These are phyloP conservation scores for Planococcus citri DNA, from an alignment of 1,140 invertebrate genomes.

Conservation along the genomic window DNA sequence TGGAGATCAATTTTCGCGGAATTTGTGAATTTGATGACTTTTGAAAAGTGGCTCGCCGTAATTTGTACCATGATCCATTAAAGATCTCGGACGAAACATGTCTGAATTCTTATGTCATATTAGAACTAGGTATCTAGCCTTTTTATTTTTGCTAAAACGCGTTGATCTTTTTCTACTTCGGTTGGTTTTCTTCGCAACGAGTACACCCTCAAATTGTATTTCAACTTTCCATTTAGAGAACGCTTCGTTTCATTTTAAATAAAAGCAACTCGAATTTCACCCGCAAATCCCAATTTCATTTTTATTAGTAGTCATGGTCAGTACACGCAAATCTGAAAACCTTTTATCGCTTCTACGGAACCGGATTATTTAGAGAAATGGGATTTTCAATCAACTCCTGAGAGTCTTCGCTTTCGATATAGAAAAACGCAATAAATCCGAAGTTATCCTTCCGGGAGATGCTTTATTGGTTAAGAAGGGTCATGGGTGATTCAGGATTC, in stretches of 20 bases:
- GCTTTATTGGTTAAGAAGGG: too few species aligned
- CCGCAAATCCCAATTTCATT: conserved; percentile 1
- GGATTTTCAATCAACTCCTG: too few species aligned
- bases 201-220: neutral
- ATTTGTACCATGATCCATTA: neutral
- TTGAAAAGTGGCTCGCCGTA: neutral
- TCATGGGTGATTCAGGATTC: too few species aligned
- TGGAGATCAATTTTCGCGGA: neutral
- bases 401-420: too few species aligned
- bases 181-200: neutral
- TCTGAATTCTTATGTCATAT: neutral
- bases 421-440: too few species aligned
- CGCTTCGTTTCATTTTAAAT: neutral
- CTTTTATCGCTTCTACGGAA: too few species aligned
- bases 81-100: neutral
- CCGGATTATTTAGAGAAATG: too few species aligned
- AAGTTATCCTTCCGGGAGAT: too few species aligned
- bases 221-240: neutral
- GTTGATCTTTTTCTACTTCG: neutral
- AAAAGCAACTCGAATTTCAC: neutral
- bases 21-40: neutral
- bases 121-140: neutral
- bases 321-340: too few species aligned
- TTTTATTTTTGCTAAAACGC: neutral
- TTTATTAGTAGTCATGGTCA: neutral